phyloP scores from a whole-genome alignment of 1,140 invertebrate genomes.

The Drosophila elegans region DNA sequence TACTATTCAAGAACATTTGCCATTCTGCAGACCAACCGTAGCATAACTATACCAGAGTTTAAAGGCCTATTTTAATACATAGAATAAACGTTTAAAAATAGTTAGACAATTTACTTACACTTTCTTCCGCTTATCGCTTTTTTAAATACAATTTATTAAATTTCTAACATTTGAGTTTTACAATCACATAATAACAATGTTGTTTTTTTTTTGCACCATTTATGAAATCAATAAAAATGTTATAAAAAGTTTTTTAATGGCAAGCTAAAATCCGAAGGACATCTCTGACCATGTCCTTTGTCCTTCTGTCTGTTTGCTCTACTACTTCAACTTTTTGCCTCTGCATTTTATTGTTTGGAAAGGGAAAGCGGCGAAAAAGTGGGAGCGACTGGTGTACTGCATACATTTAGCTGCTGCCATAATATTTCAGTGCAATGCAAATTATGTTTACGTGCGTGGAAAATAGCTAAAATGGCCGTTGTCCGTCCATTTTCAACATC shows the following conservation, averaged over 20 bases:
- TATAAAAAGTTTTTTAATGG: neutral
- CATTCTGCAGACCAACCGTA: too few relatives aligned
- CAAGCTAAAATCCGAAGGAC: neutral
- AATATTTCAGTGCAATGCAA: constrained; percentile 70
- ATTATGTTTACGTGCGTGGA: constrained; percentile 68
- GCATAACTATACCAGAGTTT: too few relatives aligned
- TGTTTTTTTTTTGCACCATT: too few relatives aligned
- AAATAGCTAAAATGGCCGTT: constrained; percentile 37
- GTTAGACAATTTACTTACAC: too few relatives aligned
- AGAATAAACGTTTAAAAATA: too few relatives aligned
- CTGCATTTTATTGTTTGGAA: constrained; percentile 5
- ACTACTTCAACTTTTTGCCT: constrained; percentile 43
- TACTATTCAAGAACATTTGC: too few relatives aligned
- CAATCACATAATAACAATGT: too few relatives aligned
- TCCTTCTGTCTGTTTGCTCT: constrained; percentile 19
- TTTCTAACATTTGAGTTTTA: too few relatives aligned
- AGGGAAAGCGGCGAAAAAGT: constrained; percentile 8
- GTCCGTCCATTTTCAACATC: constrained; percentile 10
- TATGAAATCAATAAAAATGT: too few relatives aligned
- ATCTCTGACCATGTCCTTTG: constrained; percentile 8
- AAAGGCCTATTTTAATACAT: too few relatives aligned
- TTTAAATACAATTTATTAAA: too few relatives aligned
- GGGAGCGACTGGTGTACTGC: constrained; percentile 42
- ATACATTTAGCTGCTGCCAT: constrained; percentile 66
- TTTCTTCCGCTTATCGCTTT: too few relatives aligned